A percentile compares a stretch with the other conserved stretches of the same genome.
Conservation (phyloP, 2,888 invertebrate species). For the Tholera decimalis region DNA sequence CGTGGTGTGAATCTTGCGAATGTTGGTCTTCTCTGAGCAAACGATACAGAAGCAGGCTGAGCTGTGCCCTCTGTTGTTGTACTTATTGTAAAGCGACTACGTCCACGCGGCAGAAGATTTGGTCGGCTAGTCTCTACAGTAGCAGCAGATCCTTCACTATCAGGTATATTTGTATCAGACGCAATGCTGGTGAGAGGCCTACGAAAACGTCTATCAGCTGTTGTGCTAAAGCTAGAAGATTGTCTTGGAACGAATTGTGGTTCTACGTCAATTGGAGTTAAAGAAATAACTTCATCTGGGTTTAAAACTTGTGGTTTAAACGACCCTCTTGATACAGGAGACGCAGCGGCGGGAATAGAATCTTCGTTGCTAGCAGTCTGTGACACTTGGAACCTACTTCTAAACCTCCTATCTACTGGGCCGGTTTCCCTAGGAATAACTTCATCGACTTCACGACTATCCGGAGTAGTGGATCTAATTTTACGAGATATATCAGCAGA, state of each 20-base stretch:
- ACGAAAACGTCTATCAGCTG: constrained; percentile 72
- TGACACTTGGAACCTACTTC: constrained; percentile 73
- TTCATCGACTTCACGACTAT: constrained; percentile 83
- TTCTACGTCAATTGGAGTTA: constrained; percentile 88
- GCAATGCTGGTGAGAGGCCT: constrained; percentile 71
- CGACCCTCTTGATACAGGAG: constrained; percentile 80
- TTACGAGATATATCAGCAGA: constrained; percentile 76
- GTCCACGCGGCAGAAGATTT: constrained; percentile 80
- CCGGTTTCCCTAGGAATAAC: constrained; percentile 53
- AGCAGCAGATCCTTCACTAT: constrained; percentile 86
- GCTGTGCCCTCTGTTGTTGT: constrained; percentile 75
- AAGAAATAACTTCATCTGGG: constrained; percentile 89
- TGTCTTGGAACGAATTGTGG: constrained; percentile 76
- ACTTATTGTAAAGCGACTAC: constrained; percentile 78
- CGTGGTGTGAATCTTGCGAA: constrained; percentile 86
- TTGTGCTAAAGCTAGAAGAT: constrained; percentile 61
- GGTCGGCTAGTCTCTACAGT: constrained; percentile 83
- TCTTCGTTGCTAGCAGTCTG: constrained; percentile 73
- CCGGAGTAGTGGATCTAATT: constrained; percentile 88
- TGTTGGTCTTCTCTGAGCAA: constrained; percentile 77
- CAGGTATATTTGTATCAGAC: constrained; percentile 72
- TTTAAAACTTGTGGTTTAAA: constrained; percentile 76
- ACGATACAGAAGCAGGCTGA: constrained; percentile 67
- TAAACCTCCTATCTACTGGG: constrained; percentile 69
- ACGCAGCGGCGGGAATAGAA: constrained; percentile 83